These are phyloP conservation scores for Daubentonia madagascariensis DNA, from an alignment of 2,113 vertebrate species.

Conservation along the genomic window DNA sequence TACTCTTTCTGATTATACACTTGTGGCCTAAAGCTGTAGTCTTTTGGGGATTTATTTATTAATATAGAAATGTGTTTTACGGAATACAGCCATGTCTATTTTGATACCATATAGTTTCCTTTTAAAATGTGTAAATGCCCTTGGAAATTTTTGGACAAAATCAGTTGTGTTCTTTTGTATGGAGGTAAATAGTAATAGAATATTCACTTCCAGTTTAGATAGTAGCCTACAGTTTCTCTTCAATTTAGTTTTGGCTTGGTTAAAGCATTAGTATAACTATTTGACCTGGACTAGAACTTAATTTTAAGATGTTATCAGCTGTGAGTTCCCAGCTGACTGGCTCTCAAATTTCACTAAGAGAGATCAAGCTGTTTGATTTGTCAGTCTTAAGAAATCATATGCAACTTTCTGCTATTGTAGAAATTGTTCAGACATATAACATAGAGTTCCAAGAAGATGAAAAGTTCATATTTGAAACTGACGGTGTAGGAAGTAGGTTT, in stretches of 20 bases:
- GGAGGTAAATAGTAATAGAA: not conserved
- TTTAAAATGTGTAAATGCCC: not conserved
- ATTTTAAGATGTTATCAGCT: conserved; percentile 22
- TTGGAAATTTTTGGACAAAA: not conserved
- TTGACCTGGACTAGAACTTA: not conserved
- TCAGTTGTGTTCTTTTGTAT: not conserved
- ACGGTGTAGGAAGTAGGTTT: not conserved
- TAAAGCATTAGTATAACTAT: conserved; percentile 33
- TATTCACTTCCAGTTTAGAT: not conserved
- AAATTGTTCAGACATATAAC: not conserved
- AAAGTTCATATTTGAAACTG: not conserved
- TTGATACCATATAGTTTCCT: not conserved
- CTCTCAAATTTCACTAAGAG: not conserved
- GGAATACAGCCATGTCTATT: not conserved
- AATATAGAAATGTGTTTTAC: not conserved
- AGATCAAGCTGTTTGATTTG: not conserved
- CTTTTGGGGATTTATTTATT: not conserved
- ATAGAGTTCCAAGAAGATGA: not conserved
- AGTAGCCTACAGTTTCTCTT: conserved; percentile 15
- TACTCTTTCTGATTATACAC: not conserved
- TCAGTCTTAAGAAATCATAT: not conserved
- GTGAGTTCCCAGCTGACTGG: conserved; percentile 1
- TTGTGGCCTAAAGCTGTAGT: not conserved
- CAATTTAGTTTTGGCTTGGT: conserved; percentile 49
- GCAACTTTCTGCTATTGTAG: not conserved